A percentile compares a stretch with the other conserved stretches of the same genome.
phyloP scores from a whole-genome alignment of 2,888 invertebrate genomes.

The Malachius bipustulatus region DNA sequence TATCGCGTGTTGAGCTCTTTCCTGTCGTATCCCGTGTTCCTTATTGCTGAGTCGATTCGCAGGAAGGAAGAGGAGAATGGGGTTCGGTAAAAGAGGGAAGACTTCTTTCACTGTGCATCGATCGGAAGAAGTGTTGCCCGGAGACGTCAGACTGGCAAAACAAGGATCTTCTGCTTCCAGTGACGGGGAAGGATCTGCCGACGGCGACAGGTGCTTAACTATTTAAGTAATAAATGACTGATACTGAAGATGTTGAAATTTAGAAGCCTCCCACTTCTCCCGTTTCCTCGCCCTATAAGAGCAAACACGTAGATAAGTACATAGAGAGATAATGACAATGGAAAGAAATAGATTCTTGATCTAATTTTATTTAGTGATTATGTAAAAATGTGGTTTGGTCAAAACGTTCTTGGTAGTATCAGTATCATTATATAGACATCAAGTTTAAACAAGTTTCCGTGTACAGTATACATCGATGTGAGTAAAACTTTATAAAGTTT shows the following conservation, averaged over 20 bases:
- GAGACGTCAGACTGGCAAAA: constrained; percentile 58
- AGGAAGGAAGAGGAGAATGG: constrained; percentile 91
- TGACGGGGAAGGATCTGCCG: constrained; percentile 74
- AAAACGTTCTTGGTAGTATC: no score
- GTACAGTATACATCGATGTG: no score
- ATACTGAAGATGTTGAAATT: no score
- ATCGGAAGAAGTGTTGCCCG: constrained; percentile 93
- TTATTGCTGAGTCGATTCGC: constrained; percentile 21
- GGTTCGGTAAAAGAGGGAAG: constrained; percentile 90
- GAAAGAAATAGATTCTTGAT: no score
- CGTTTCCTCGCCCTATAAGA: constrained; percentile 21
- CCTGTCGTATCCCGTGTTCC: constrained; percentile 14
- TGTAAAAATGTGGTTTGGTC: no score
- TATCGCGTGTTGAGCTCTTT: constrained; percentile 27
- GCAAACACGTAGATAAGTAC: constrained; percentile 34
- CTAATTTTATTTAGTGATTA: no score
- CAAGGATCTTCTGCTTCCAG: constrained; percentile 89
- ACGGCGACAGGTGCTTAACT: constrained; percentile 65
- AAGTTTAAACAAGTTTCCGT: no score
- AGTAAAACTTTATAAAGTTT: no score
- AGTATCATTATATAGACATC: no score
- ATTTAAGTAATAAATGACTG: constrained; percentile 4
- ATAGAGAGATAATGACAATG: constrained; percentile 39
- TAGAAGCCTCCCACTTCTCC: not conserved
- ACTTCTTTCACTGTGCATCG: constrained; percentile 95